phyloP scores from a whole-genome alignment of 1,140 invertebrate genomes.

The Drosophila novamexicana region DNA sequence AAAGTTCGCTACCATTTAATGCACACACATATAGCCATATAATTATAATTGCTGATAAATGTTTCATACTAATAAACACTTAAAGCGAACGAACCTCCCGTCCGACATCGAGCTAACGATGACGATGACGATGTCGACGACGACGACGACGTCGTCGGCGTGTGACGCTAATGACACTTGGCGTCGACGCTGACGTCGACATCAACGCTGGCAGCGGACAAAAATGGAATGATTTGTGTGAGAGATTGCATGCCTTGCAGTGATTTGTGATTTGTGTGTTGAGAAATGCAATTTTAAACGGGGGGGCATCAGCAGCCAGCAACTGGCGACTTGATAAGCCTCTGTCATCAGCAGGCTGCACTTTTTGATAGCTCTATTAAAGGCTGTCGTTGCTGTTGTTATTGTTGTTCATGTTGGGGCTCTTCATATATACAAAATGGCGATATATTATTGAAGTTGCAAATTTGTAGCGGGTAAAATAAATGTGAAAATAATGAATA shows the following conservation, averaged over 20 bases:
- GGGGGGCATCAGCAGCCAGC: slow-evolving; percentile 25
- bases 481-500: slow-evolving; percentile 82
- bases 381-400: slow-evolving; percentile 20
- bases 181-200: slow-evolving; percentile 38
- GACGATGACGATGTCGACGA: slow-evolving; percentile 35
- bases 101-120: slow-evolving; percentile 37
- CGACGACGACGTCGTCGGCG: slow-evolving; percentile 33
- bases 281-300: slow-evolving; percentile 83
- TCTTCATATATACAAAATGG: slow-evolving; percentile 15
- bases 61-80: slow-evolving; percentile 79
- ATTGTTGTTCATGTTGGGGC: slow-evolving; percentile 3
- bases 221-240: slow-evolving; percentile 81
- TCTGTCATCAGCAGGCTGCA: slow-evolving; percentile 73
- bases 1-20: slow-evolving; percentile 68
- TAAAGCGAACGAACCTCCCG: slow-evolving; percentile 40
- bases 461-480: slow-evolving; percentile 56
- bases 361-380: slow-evolving; percentile 77
- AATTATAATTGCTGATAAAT: slow-evolving; percentile 83
- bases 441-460: slow-evolving; percentile 47
- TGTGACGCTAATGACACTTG: slow-evolving; percentile 81
- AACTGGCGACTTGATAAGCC: slow-evolving; percentile 66
- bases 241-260: slow-evolving; percentile 80
- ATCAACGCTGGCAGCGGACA: slow-evolving; percentile 29
- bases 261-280: slow-evolving; percentile 81
- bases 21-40: slow-evolving; percentile 62